Evolutionary conservation across 2,888 invertebrate species (phyloP).

Genomic region (Dione vanillae): DNA sequence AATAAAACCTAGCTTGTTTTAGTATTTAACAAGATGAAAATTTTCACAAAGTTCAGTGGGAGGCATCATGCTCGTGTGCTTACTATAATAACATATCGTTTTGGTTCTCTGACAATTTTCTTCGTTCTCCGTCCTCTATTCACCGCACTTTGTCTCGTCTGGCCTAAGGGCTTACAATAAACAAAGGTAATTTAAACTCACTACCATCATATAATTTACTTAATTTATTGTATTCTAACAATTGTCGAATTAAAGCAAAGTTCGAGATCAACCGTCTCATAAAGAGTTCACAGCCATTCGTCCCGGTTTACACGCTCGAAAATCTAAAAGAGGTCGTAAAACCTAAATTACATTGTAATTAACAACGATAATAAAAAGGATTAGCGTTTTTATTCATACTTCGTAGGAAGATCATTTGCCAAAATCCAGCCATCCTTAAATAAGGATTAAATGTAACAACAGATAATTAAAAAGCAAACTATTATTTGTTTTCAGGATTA

Average conservation of each 20-base stretch:
- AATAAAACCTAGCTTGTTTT: too few species aligned
- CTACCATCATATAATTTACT: too few species aligned
- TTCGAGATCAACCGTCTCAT: not conserved
- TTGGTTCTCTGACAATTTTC: too few species aligned
- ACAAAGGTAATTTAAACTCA: too few species aligned
- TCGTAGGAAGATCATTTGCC: not conserved
- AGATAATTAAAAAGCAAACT: not conserved
- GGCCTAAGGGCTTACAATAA: too few species aligned
- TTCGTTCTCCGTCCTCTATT: too few species aligned
- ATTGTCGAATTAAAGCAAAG: constrained; percentile 9
- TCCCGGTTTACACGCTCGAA: constrained; percentile 18
- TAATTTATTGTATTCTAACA: too few species aligned
- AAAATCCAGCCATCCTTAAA: not conserved
- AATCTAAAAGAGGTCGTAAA: constrained; percentile 29
- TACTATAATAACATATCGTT: too few species aligned
- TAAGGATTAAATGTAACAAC: not conserved
- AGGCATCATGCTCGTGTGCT: not conserved
- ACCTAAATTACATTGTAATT: constrained; percentile 23
- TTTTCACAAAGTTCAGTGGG: too few species aligned
- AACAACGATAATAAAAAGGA: constrained; percentile 18
- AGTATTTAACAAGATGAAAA: too few species aligned
- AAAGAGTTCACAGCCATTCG: constrained; percentile 11
- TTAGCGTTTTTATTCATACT: constrained; percentile 19
- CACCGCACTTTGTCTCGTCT: too few species aligned
- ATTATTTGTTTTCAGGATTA: not conserved